Conservation (phyloP, 1,140 invertebrate genomes). For the Sesamia nonagrioides region DNA sequence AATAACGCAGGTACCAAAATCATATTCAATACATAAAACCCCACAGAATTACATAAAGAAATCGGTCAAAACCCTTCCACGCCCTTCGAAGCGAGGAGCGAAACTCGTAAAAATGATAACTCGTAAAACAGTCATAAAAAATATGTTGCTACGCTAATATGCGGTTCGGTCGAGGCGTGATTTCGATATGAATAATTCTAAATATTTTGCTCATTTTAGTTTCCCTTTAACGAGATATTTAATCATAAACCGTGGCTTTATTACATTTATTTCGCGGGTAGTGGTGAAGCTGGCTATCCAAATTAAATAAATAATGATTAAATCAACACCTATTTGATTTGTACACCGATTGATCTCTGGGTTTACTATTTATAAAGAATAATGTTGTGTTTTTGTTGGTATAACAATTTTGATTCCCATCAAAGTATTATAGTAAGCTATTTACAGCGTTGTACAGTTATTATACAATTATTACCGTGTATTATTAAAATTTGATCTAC, state of each 20-base stretch:
- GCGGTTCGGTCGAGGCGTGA: conserved; percentile 7
- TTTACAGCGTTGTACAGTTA: no score
- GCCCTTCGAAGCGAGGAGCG: background rate
- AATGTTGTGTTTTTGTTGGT: no score
- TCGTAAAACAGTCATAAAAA: conserved; percentile 35
- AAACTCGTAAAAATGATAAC: conserved; percentile 36
- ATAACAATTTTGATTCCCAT: no score
- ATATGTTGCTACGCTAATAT: conserved; percentile 19
- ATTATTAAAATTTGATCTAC: no score
- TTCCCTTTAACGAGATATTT: background rate
- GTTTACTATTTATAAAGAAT: no score
- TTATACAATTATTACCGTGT: no score
- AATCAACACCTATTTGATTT: no score
- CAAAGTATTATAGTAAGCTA: no score
- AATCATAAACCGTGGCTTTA: background rate
- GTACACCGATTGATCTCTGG: no score
- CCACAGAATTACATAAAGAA: conserved; percentile 19
- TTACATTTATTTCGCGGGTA: background rate
- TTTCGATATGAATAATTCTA: conserved; percentile 31
- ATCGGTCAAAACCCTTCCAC: conserved; percentile 36
- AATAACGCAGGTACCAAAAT: background rate
- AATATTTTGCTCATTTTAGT: conserved; percentile 7
- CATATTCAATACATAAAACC: conserved; percentile 19
- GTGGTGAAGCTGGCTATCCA: background rate
- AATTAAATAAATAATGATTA: no score